Evolutionary conservation across 2,888 invertebrate genomes (phyloP), one percentile per base, ranked within the genome.

Genomic region (Elysia crispata): DNA sequence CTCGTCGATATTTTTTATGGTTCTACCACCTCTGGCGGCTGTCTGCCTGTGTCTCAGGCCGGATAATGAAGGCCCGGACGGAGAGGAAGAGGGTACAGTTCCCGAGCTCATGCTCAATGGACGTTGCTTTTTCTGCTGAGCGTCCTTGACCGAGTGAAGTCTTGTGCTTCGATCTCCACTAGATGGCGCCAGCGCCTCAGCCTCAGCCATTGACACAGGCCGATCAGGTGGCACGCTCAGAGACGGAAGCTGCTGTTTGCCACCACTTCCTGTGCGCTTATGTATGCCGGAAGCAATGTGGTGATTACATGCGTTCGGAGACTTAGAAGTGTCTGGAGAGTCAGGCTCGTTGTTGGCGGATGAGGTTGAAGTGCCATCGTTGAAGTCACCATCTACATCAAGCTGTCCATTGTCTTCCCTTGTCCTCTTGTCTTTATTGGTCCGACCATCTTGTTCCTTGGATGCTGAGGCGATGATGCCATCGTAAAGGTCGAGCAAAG

Each of bases 21-120:
- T 23, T 15, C 60, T 60, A 11, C 20, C 60, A 30, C n/a, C 18
- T 23, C 50, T 30, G 0, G 30, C 6, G 31, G 3, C 66, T 13
- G 30, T 5, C 60, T 66, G 62, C 50, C 74, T 79, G 57, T 79
- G 73, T 57, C 74, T 62, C 1, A 79, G 57, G 28, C 79, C 64
- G 13, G 79, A 74, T 31, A 74, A 41, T 0, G 79, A 74, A 5
- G 74, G 54, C 20, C 90, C 87, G 15, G 90, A 88, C 8, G 91
- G 88, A 0, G 92, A 92, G 1, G 92, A 92, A 82, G 90, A 89
- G 11, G 41, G 41, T 11, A 41, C 41, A 41, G 41, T 41, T 41
- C 41, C 41, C 11, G 92, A 92, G 79, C 91, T 91, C 75, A 91
- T 87, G 84, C 91, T 91, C 66, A 92, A 85, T 8, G 92, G 92